Conservation (phyloP, 2,797 vertebrate genomes). For the Hafferia zeledoni region DNA sequence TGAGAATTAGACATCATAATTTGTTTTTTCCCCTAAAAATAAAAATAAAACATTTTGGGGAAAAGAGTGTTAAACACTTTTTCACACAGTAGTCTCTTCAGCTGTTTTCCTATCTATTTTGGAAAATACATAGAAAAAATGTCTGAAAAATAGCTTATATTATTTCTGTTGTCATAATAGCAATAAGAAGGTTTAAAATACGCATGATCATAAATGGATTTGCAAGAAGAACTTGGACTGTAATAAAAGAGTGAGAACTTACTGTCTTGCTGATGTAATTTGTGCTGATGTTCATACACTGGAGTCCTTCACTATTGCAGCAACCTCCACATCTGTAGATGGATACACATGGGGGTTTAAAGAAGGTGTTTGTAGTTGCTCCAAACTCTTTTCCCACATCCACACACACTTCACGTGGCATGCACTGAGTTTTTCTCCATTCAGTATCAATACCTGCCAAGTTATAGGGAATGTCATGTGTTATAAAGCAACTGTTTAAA, state of each 20-base stretch:
- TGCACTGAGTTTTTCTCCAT: conserved; percentile 97
- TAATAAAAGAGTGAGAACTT: conserved; percentile 68
- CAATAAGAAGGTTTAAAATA: background rate
- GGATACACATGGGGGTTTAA: conserved; percentile 99
- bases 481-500: conserved; percentile 65
- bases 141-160: background rate
- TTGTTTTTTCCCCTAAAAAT: background rate
- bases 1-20: background rate
- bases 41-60: background rate
- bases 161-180: background rate
- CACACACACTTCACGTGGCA: conserved; percentile 96
- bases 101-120: background rate
- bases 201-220: background rate
- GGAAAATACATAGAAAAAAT: background rate
- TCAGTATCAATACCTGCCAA: conserved; percentile 96
- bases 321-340: conserved; percentile 99
- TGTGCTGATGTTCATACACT: conserved; percentile 95
- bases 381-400: conserved; percentile 98
- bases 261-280: conserved; percentile 97
- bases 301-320: conserved; percentile 96
- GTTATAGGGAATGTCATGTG: conserved; percentile 74
- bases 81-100: background rate
- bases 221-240: background rate
- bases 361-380: conserved; percentile 98
- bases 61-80: fast-evolving